Conservation (phyloP, 2,888 invertebrate species). For the Drosophila kuntzei region DNA sequence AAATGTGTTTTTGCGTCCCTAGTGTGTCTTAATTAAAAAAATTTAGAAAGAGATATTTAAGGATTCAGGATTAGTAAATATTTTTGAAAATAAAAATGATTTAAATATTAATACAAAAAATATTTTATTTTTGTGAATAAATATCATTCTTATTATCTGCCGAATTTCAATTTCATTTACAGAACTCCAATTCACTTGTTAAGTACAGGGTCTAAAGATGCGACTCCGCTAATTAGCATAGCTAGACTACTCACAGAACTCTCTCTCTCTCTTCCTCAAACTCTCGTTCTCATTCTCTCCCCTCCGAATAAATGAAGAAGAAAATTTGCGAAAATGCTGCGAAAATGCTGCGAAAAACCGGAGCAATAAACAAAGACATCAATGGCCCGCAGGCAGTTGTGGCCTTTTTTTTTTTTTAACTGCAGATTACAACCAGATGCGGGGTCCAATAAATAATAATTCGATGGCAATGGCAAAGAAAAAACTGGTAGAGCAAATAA, state of each 20-base stretch:
- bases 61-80: too few species aligned
- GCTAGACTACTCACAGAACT: constrained; percentile 14
- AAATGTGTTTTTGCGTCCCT: too few species aligned
- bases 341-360: constrained; percentile 38
- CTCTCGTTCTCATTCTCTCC: background rate
- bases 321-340: constrained; percentile 17
- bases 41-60: too few species aligned
- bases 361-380: constrained; percentile 80
- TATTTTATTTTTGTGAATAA: too few species aligned
- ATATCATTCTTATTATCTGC: too few species aligned
- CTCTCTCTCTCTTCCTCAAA: background rate
- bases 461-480: constrained; percentile 40
- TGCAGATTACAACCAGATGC: constrained; percentile 42
- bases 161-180: background rate
- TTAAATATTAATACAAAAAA: too few species aligned
- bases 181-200: background rate
- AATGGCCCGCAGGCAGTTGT: constrained; percentile 50
- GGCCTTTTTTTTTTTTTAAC: constrained; percentile 14
- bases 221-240: constrained; percentile 57
- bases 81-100: too few species aligned
- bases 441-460: constrained; percentile 71
- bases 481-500: constrained; percentile 71
- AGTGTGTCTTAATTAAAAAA: too few species aligned
- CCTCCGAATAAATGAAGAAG: constrained; percentile 4
- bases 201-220: background rate